Evolutionary conservation across 2,113 vertebrate species (phyloP).

Genomic region (Physeter macrocephalus): DNA sequence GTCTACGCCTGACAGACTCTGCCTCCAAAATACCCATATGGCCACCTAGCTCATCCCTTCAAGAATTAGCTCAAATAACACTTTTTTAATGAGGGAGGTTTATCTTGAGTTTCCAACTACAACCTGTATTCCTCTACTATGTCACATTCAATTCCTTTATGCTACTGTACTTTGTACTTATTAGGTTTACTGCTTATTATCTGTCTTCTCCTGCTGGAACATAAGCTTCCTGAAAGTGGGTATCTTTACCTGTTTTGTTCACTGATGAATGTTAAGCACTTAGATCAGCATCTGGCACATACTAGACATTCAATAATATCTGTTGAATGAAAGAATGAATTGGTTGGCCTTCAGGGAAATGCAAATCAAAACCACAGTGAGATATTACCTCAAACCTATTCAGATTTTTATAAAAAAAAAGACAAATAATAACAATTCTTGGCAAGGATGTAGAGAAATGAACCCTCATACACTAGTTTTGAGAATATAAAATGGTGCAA

Average conservation of each 20-base stretch:
- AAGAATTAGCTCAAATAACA: not conserved
- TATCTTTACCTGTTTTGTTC: not conserved
- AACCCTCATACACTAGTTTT: not conserved
- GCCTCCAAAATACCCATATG: not conserved
- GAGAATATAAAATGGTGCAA: not conserved
- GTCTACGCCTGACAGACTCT: not conserved
- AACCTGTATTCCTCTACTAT: not conserved
- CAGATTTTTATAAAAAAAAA: not conserved
- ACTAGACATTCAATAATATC: not conserved
- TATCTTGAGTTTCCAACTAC: not conserved
- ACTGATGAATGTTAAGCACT: not conserved
- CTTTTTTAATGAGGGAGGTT: not conserved
- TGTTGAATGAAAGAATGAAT: not conserved
- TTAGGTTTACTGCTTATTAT: not conserved
- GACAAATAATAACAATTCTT: not conserved
- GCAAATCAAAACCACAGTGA: not conserved
- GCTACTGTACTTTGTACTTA: not conserved
- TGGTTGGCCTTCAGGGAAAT: not conserved
- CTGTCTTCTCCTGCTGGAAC: not conserved
- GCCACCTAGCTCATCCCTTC: not conserved
- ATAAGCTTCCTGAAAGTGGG: not conserved
- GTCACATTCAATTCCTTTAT: not conserved
- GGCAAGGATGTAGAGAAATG: not conserved
- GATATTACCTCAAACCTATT: not conserved
- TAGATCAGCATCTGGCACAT: not conserved